A percentile compares a stretch with the other conserved stretches of the same genome.
phyloP scores from a whole-genome alignment of 2,888 invertebrate genomes.

The Dryocosmus kuriphilus region DNA sequence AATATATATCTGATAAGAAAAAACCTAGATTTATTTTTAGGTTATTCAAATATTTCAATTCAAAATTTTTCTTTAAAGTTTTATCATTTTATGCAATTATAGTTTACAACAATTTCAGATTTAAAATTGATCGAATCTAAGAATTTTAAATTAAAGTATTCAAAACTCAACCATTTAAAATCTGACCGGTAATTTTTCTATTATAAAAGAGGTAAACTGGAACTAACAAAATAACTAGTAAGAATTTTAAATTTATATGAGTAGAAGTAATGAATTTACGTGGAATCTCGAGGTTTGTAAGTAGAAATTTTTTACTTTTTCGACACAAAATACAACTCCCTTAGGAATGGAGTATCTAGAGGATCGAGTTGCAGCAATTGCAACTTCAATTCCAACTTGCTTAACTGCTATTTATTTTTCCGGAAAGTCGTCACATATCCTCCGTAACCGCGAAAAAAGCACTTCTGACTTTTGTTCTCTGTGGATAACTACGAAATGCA shows the following conservation, averaged over 20 bases:
- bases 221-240: not conserved
- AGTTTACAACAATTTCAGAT: no score
- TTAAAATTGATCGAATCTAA: no score
- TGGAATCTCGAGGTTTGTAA: not conserved
- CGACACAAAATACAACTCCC: constrained; percentile 22
- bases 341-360: not conserved
- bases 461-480: constrained; percentile 9
- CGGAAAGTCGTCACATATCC: constrained; percentile 3
- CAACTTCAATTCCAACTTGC: constrained; percentile 9
- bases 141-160: no score
- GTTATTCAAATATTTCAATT: no score
- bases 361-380: constrained; percentile 23
- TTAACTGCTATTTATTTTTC: constrained; percentile 31
- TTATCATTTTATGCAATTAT: no score
- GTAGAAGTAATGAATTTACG: not conserved
- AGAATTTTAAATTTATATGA: not conserved
- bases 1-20: no score
- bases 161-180: no score
- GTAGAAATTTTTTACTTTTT: constrained; percentile 1
- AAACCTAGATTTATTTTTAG: no score
- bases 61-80: no score
- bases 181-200: not conserved
- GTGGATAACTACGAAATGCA: not conserved
- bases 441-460: constrained; percentile 12
- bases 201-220: not conserved